Evolutionary conservation across 2,113 vertebrate genomes (phyloP).

Genomic region (Entelurus aequoreus): DNA sequence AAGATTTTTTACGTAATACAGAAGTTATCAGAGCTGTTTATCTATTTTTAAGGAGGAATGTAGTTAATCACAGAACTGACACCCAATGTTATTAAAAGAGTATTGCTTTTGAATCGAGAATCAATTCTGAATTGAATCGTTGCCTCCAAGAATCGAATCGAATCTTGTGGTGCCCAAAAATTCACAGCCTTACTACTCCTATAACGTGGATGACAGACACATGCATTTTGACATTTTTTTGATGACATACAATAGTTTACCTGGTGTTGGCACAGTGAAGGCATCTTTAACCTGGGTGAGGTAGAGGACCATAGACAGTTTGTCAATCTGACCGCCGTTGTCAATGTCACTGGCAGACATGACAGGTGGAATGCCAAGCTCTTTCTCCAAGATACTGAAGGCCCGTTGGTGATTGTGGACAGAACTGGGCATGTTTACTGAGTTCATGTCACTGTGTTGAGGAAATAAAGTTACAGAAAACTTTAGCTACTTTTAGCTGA

Average conservation of each 20-base stretch:
- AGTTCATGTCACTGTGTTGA: constrained; percentile 72
- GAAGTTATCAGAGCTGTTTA: too few relatives aligned
- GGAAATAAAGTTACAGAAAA: background rate
- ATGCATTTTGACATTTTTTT: background rate
- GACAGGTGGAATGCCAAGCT: constrained; percentile 83
- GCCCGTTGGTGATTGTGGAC: constrained; percentile 74
- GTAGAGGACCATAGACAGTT: constrained; percentile 86
- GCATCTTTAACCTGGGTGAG: constrained; percentile 83
- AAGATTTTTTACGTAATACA: too few relatives aligned
- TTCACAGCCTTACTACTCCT: too few relatives aligned
- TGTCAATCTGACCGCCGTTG: constrained; percentile 68
- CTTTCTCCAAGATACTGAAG: constrained; percentile 75
- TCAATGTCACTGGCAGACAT: constrained; percentile 79
- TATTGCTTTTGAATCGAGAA: too few relatives aligned
- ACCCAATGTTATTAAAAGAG: too few relatives aligned
- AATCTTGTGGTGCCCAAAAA: too few relatives aligned
- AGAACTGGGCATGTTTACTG: constrained; percentile 60
- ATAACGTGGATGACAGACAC: too few relatives aligned
- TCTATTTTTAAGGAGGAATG: too few relatives aligned
- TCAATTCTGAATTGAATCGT: too few relatives aligned
- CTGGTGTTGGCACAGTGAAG: constrained; percentile 64
- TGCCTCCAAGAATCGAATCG: too few relatives aligned
- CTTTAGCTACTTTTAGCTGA: too few relatives aligned
- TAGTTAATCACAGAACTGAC: too few relatives aligned
- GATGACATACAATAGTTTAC: constrained; percentile 31